These are phyloP conservation scores for Vireo altiloquus DNA, from an alignment of 2,113 vertebrate species.

Conservation along the genomic window DNA sequence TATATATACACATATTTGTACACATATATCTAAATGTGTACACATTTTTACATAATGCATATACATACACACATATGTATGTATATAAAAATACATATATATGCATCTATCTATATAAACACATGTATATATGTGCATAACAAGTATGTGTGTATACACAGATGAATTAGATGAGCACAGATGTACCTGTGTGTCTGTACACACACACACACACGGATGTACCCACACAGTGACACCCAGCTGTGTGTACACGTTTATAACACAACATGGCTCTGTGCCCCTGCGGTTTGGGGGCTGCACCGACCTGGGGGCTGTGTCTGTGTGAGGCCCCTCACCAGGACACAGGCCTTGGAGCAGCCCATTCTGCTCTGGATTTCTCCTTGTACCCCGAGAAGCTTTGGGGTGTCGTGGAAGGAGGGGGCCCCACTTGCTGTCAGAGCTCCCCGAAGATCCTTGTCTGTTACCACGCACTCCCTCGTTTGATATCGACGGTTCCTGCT, in stretches of 20 bases:
- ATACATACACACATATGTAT: background rate
- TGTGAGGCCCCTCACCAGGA: background rate
- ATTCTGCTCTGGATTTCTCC: background rate
- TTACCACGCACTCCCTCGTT: fast-evolving
- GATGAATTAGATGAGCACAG: too few species aligned
- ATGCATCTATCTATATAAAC: background rate
- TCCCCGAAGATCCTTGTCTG: fast-evolving
- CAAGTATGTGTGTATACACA: fast-evolving
- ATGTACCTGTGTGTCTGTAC: background rate
- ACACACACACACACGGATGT: fast-evolving
- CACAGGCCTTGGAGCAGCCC: background rate
- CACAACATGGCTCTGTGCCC: background rate
- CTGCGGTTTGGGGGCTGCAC: background rate
- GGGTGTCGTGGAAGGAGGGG: fast-evolving
- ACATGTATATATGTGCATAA: fast-evolving
- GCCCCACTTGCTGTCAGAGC: fast-evolving
- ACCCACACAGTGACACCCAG: too few species aligned
- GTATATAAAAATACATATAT: background rate
- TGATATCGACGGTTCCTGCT: fast-evolving
- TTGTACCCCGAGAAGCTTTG: background rate
- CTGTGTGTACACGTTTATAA: fast-evolving
- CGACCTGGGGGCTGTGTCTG: background rate
- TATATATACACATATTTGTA: background rate
- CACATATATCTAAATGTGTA: too few species aligned
- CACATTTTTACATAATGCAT: background rate